phyloP scores from a whole-genome alignment of 35 echinoderm and acorn worm species.

The Diadema setosum region DNA sequence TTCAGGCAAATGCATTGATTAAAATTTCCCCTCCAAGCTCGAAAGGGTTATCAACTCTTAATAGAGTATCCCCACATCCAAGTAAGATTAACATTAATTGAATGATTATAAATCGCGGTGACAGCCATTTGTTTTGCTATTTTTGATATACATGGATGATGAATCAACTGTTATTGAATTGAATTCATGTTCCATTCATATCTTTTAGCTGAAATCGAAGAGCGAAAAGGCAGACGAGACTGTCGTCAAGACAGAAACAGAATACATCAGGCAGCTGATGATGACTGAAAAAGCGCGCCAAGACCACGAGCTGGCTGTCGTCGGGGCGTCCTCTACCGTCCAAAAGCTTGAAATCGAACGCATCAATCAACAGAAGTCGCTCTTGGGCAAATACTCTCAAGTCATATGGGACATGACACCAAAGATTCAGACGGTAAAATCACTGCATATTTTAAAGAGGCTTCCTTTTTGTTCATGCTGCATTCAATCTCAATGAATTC shows the following conservation, averaged over 20 bases:
- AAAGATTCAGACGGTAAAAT: background rate
- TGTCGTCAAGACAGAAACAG: background rate
- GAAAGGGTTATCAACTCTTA: no score
- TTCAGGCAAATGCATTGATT: background rate
- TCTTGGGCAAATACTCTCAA: background rate
- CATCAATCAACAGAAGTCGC: background rate
- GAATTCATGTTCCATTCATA: background rate
- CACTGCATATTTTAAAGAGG: no score
- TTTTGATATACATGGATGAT: no score
- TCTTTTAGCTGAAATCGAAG: background rate
- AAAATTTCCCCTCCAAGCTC: no score
- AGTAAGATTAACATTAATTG: no score
- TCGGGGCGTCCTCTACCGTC: background rate
- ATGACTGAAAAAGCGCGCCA: background rate
- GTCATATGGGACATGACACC: background rate
- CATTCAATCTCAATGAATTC: no score
- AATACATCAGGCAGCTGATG: background rate
- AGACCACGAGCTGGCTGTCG: background rate
- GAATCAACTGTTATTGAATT: no score
- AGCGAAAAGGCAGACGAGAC: background rate
- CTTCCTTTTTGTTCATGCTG: no score
- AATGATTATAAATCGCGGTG: no score
- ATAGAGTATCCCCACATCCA: no score
- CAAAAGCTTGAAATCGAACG: constrained; percentile 14
- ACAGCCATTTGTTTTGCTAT: no score